A percentile compares a stretch with the other conserved stretches of the same genome.
Conservation (phyloP, 2,797 vertebrate genomes). For the Glossophaga mutica region DNA sequence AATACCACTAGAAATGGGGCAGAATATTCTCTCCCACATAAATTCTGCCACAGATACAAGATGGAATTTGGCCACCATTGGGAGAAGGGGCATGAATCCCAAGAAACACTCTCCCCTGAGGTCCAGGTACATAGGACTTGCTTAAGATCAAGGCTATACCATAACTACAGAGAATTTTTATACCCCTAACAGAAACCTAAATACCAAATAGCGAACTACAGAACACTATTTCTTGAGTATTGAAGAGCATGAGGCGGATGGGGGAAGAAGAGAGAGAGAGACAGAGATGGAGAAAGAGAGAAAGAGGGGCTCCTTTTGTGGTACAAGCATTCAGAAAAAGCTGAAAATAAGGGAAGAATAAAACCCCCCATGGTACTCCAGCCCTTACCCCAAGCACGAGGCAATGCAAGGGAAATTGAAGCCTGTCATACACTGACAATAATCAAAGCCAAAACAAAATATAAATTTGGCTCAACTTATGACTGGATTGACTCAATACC, state of each 20-base stretch:
- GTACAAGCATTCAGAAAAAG: not conserved
- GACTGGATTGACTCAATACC: not conserved
- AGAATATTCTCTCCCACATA: not conserved
- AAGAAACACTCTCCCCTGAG: not conserved
- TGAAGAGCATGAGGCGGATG: not conserved
- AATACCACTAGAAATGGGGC: not conserved
- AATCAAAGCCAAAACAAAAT: not conserved
- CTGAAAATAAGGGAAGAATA: not conserved
- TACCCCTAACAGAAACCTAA: not conserved
- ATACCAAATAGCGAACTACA: not conserved
- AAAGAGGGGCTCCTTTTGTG: not conserved
- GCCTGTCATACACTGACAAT: not conserved
- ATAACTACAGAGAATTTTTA: not conserved
- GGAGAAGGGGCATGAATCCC: not conserved
- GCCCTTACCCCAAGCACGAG: not conserved
- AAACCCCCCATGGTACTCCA: not conserved
- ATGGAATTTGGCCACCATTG: too few relatives aligned
- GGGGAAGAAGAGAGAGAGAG: not conserved
- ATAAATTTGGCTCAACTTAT: not conserved
- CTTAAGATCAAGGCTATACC: not conserved
- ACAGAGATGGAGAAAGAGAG: rapidly evolving
- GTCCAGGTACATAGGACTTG: not conserved
- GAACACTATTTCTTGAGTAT: rapidly evolving
- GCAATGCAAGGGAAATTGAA: not conserved
- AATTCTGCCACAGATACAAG: not conserved